Conservation (phyloP, 2,113 vertebrate species). For the Cololabis saira region DNA sequence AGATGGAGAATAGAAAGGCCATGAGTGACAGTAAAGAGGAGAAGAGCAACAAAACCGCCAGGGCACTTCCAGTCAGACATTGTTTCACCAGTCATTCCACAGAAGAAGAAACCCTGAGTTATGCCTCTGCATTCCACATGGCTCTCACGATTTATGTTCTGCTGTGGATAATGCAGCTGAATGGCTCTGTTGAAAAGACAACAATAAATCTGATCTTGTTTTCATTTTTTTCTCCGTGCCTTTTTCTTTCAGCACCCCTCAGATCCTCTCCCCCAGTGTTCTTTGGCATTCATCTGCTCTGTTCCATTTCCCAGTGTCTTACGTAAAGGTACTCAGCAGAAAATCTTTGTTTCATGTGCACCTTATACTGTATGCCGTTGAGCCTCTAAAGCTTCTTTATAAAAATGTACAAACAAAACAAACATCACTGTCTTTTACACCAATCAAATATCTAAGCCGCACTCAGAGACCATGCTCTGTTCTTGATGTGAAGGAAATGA, state of each 20-base stretch:
- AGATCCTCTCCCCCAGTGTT: conserved; percentile 48
- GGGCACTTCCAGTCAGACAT: conserved; percentile 53
- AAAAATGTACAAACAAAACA: conserved; percentile 29
- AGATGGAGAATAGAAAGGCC: conserved; percentile 29
- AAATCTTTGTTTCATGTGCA: conserved; percentile 53
- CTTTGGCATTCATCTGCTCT: conserved; percentile 40
- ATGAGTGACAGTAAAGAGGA: conserved; percentile 54
- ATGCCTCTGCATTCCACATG: conserved; percentile 66
- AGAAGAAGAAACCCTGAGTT: conserved; percentile 71
- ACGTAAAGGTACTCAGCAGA: conserved; percentile 56
- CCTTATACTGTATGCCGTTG: conserved; percentile 48
- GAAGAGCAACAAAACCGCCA: conserved; percentile 41
- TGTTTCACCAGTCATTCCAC: conserved; percentile 62
- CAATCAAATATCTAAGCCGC: conserved; percentile 12
- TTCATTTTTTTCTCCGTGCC: conserved; percentile 47
- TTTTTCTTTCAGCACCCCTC: conserved; percentile 36
- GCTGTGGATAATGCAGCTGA: conserved; percentile 70
- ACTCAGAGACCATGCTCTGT: conserved; percentile 27
- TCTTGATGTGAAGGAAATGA: conserved; percentile 1
- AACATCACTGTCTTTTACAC: conserved; percentile 16
- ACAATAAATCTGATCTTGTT: conserved; percentile 81
- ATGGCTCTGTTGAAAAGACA: conserved; percentile 74
- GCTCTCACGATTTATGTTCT: conserved; percentile 76
- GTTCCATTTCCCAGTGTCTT: conserved; percentile 53
- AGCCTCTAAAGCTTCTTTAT: conserved; percentile 47